phyloP scores from a whole-genome alignment of 2,888 invertebrate species.

The Erebia aethiops region DNA sequence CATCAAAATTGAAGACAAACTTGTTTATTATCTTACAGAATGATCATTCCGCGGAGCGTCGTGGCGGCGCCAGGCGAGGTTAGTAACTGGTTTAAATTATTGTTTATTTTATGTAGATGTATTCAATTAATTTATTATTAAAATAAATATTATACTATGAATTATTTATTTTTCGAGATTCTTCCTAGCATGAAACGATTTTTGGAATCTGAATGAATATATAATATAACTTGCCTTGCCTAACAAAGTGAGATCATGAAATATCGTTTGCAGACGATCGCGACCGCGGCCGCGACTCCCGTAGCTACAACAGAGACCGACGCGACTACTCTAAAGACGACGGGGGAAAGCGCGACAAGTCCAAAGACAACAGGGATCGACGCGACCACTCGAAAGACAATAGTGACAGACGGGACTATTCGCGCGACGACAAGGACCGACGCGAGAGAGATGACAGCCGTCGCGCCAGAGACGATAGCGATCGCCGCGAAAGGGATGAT shows the following conservation, averaged over 20 bases:
- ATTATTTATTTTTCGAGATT: background rate
- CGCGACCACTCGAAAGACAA: slow-evolving; percentile 42
- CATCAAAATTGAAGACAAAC: background rate
- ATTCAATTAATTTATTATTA: background rate
- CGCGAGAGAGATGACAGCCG: slow-evolving; percentile 64
- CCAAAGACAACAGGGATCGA: slow-evolving; percentile 43
- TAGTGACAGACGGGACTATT: slow-evolving; percentile 45
- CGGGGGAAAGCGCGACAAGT: slow-evolving; percentile 47
- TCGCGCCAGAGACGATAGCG: slow-evolving; percentile 57
- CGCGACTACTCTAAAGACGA: slow-evolving; percentile 50
- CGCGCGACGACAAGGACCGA: slow-evolving; percentile 43
- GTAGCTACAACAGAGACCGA: slow-evolving; percentile 65
- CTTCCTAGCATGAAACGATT: background rate
- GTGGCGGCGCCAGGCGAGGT: slow-evolving; percentile 71
- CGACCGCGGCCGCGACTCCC: slow-evolving; percentile 66
- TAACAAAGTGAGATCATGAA: too few relatives aligned
- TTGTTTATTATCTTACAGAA: slow-evolving; percentile 53
- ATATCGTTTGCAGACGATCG: slow-evolving; percentile 55
- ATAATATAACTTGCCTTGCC: background rate
- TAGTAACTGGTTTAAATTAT: slow-evolving; percentile 41
- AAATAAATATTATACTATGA: background rate
- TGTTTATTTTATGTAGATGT: background rate
- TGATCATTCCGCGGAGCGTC: slow-evolving; percentile 75
- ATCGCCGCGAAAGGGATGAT: slow-evolving; percentile 46
- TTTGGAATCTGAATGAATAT: background rate